Percentiles rank a stretch among this genome's conserved stretches.
Conservation (phyloP, 2,113 vertebrate genomes). For the Chamaea fasciata region DNA sequence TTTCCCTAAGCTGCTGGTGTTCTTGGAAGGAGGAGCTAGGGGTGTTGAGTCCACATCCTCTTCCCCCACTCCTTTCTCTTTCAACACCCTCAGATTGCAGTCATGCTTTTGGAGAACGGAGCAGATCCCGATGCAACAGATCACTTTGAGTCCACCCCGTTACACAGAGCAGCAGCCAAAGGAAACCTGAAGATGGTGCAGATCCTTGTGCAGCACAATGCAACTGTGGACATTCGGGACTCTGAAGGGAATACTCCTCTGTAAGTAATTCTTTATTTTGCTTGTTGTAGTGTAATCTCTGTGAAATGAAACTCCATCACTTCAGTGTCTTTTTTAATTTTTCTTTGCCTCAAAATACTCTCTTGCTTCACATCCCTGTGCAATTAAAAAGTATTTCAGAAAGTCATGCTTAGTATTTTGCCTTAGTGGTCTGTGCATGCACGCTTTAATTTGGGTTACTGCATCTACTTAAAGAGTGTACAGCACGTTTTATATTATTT, state of each 20-base stretch:
- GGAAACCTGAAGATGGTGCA: constrained; percentile 91
- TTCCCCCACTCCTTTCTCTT: not conserved
- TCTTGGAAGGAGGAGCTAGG: not conserved
- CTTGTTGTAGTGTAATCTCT: not conserved
- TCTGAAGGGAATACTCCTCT: constrained; percentile 94
- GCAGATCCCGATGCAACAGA: constrained; percentile 89
- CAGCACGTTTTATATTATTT: not conserved
- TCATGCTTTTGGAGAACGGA: constrained; percentile 86
- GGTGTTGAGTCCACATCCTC: not conserved
- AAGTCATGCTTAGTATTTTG: not conserved
- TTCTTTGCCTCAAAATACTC: not conserved
- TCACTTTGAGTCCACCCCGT: constrained; percentile 86
- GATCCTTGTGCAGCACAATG: constrained; percentile 90
- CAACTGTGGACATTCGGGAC: constrained; percentile 92
- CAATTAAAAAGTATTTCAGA: not conserved
- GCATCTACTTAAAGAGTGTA: not conserved
- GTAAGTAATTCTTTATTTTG: constrained; percentile 73
- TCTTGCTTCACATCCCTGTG: not conserved
- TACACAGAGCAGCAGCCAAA: constrained; percentile 92
- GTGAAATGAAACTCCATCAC: not conserved
- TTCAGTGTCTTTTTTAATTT: not conserved
- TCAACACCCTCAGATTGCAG: constrained; percentile 78
- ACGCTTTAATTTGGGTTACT: not conserved
- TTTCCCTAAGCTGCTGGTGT: not conserved
- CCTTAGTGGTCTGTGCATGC: not conserved